Evolutionary conservation across 1,140 invertebrate genomes (phyloP).

Genomic region (Solenopsis fugax): DNA sequence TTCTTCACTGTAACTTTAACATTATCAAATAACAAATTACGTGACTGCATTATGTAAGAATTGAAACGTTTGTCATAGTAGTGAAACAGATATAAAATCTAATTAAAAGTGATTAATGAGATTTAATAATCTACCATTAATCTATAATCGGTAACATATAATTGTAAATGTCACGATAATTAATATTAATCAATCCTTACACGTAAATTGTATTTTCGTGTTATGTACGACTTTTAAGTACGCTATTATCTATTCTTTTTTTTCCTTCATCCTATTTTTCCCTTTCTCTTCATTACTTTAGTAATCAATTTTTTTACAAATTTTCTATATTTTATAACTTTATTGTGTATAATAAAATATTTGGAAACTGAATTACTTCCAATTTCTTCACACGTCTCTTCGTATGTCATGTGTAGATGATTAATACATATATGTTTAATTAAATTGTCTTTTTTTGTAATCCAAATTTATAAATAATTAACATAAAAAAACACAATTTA

Average conservation of each 20-base stretch:
- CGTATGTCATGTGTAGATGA: background rate
- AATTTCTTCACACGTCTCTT: background rate
- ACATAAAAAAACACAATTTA: background rate
- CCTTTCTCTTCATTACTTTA: background rate
- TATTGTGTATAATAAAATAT: background rate
- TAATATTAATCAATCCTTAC: no score
- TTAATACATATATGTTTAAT: background rate
- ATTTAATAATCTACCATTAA: background rate
- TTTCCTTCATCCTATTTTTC: background rate
- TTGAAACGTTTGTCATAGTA: background rate
- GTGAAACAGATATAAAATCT: background rate
- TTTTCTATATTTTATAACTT: background rate
- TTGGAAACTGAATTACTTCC: background rate
- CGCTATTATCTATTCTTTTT: background rate
- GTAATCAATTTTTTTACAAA: background rate
- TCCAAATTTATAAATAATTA: background rate
- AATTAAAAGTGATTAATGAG: constrained; percentile 6
- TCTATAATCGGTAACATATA: background rate
- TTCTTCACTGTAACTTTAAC: background rate
- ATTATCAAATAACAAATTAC: background rate
- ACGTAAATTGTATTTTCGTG: no score
- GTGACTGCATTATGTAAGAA: background rate
- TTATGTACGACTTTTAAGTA: background rate
- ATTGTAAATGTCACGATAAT: background rate
- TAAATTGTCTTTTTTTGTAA: background rate